Base-by-base conservation (phyloP, 2,797 vertebrate genomes). In the Balearica regulorum region DNA sequence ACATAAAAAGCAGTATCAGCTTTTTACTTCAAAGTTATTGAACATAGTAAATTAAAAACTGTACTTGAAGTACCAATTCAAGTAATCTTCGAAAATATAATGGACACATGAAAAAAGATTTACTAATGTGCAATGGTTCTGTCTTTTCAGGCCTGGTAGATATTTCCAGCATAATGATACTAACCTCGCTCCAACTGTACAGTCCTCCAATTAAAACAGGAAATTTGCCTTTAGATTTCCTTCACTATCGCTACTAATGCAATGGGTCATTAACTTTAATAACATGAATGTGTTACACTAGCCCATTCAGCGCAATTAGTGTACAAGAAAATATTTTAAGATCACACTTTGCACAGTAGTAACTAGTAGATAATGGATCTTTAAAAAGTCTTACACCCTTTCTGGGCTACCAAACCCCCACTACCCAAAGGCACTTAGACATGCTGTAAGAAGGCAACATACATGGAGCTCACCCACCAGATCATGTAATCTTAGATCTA, bases 211-310 rank as follows among this genome's bases (percentile, higher is more conserved):
- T 96, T 96, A 97, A 97, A 96, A 87, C 14, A 87, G 70, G 83
- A 93, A 88, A 94, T 94, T 75, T 96, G 41, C 76, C 90, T 95
- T 95, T n/a, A 31, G 43, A 60, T 84, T 83, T 77, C 69, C 79
- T 94, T 96, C 46, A 51, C 51, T 93, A 79, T 75, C 85, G 61
- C 89, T 90, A 78, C 64, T 84, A 96, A 96, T 87, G 83, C 51
- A 95, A 58, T 24, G 55, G 43, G 29, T 94, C 83, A 95, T 97
- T 97, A 97, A 90, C 72, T 78, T 88, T 35, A 93, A 90, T 80
- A 93, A 58, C 35, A 64, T 7, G 54, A 94, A 93, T 58, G 80
- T 43, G 29, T 93, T 93, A 68, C 94, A 84, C 57, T 48, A 95
- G 44, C 14, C 35, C 37, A 51, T 94, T 97, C 90, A 83, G 66